phyloP scores from a whole-genome alignment of 1,140 invertebrate species.

The Macrostomum lignano region DNA sequence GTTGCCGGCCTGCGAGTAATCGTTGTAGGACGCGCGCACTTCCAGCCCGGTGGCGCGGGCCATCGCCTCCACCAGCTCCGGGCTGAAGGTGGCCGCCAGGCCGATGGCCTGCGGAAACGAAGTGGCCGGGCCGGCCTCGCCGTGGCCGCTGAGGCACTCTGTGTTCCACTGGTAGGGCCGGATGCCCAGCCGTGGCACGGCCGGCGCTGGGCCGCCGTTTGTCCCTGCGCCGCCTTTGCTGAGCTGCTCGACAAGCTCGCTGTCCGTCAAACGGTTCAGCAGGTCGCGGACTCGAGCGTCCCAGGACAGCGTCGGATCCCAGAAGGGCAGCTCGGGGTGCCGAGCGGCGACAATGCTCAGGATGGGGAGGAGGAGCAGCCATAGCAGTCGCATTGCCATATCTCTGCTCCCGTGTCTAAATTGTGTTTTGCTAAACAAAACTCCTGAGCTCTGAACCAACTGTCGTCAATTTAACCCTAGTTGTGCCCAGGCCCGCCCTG shows the following conservation, averaged over 20 bases:
- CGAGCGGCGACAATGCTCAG: too few relatives aligned
- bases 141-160: constrained; percentile 9
- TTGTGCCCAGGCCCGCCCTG: too few relatives aligned
- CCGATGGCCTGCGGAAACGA: constrained; percentile 12
- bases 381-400: too few relatives aligned
- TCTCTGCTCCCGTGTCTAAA: too few relatives aligned
- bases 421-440: too few relatives aligned
- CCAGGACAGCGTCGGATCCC: too few relatives aligned
- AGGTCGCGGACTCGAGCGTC: too few relatives aligned
- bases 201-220: constrained; percentile 6
- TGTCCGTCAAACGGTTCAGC: constrained; percentile 10
- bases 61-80: constrained; percentile 6
- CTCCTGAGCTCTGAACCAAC: too few relatives aligned
- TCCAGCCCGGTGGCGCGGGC: constrained; percentile 6
- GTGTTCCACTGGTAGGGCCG: constrained; percentile 8
- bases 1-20: not conserved
- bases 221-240: constrained; percentile 2
- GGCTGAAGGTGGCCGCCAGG: constrained; percentile 11
- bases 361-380: too few relatives aligned
- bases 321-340: too few relatives aligned
- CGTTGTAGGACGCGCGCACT: constrained; percentile 8
- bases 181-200: constrained; percentile 9
- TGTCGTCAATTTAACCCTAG: too few relatives aligned
- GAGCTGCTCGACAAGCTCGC: constrained; percentile 11
- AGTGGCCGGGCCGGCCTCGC: constrained; percentile 9